Conservation (phyloP, 2,113 vertebrate species). For the Coracopsis vasa region DNA sequence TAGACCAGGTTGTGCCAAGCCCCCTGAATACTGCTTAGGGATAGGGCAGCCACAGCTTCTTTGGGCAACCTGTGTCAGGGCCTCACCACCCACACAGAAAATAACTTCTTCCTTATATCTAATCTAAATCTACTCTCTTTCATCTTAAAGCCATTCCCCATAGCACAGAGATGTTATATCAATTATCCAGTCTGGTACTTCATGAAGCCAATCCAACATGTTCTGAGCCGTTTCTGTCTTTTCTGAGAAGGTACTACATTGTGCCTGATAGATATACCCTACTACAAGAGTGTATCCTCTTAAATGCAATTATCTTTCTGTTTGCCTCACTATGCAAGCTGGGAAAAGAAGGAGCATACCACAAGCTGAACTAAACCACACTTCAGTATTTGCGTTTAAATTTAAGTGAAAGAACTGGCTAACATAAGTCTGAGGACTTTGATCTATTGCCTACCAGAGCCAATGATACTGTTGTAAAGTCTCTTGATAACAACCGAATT, state of each 20-base stretch:
- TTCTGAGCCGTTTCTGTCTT: not conserved
- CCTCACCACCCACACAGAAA: not conserved
- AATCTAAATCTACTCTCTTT: not conserved
- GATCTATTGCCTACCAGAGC: slow-evolving; percentile 18
- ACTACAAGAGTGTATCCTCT: not conserved
- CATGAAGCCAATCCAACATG: not conserved
- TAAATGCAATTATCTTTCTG: not conserved
- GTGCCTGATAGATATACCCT: not conserved
- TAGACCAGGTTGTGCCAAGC: not conserved
- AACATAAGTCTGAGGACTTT: not conserved
- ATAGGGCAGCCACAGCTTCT: not conserved
- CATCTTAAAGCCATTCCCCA: not conserved
- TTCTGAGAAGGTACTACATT: not conserved
- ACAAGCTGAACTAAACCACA: not conserved
- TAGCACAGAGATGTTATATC: not conserved
- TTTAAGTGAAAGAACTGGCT: not conserved
- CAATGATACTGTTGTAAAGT: not conserved
- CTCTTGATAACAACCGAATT: slow-evolving; percentile 24
- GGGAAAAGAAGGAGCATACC: not conserved
- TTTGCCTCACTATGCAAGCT: not conserved
- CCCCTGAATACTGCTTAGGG: not conserved
- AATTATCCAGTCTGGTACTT: not conserved
- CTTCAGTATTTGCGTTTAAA: not conserved
- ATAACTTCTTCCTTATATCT: not conserved
- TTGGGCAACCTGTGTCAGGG: not conserved